Percentiles rank a stretch among this genome's conserved stretches.
Evolutionary conservation across 2,113 vertebrate genomes (phyloP).

Genomic region (Odontesthes bonariensis): DNA sequence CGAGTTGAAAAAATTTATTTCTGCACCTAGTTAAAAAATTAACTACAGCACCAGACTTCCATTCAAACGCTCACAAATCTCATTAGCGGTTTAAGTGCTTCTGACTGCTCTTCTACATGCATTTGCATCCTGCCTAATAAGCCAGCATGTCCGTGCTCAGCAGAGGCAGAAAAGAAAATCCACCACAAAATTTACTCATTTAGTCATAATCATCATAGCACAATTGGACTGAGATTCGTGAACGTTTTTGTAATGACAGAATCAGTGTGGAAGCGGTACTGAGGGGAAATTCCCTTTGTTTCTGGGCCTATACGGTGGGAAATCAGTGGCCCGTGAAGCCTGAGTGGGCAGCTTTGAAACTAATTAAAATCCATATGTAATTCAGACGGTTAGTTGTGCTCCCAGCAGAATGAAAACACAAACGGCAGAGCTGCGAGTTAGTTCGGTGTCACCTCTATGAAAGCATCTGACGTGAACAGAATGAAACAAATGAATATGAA

Average conservation of each 20-base stretch:
- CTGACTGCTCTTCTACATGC: slow-evolving; percentile 25
- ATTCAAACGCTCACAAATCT: slow-evolving; percentile 43
- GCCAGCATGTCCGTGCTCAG: not conserved
- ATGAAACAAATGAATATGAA: not conserved
- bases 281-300: not conserved
- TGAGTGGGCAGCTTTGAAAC: slow-evolving; percentile 20
- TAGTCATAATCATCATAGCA: slow-evolving; percentile 22
- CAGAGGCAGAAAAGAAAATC: not conserved
- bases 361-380: slow-evolving; percentile 36
- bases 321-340: slow-evolving; percentile 21
- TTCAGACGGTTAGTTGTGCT: not conserved
- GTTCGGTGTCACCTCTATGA: slow-evolving; percentile 17
- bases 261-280: not conserved
- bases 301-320: not conserved
- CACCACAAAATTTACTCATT: slow-evolving; percentile 22
- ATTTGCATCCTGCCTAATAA: slow-evolving; percentile 44
- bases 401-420: not conserved
- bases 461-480: not conserved
- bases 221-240: slow-evolving; percentile 25
- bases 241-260: slow-evolving; percentile 13
- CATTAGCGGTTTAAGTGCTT: slow-evolving; percentile 47
- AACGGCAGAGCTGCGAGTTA: slow-evolving; percentile 1
- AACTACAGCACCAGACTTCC: slow-evolving; percentile 26
- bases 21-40: not conserved
- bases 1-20: slow-evolving; percentile 27